phyloP scores from a whole-genome alignment of 2,888 invertebrate genomes.

The Pyrrhia umbra region DNA sequence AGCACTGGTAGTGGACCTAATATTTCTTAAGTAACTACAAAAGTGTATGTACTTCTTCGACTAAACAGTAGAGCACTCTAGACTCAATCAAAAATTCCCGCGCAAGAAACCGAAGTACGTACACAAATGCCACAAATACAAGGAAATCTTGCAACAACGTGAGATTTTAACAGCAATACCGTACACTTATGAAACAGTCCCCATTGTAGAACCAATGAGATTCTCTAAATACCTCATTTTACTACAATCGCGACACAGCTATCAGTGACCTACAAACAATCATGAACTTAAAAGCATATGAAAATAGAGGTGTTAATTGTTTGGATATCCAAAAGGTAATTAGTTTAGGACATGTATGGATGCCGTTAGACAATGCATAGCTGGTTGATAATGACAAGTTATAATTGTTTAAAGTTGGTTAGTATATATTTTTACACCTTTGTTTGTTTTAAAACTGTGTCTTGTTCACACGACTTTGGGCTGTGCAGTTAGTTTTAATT shows the following conservation, averaged over 20 bases:
- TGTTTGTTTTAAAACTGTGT: slow-evolving; percentile 6
- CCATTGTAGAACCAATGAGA: slow-evolving; percentile 53
- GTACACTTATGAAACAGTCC: slow-evolving; percentile 41
- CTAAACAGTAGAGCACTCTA: too few relatives aligned
- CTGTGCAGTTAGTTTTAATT: slow-evolving; percentile 12
- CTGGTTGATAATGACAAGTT: slow-evolving; percentile 56
- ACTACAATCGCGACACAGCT: slow-evolving; percentile 35
- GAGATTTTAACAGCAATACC: slow-evolving; percentile 48
- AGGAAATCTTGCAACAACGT: slow-evolving; percentile 48
- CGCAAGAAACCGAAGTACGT: slow-evolving; percentile 14
- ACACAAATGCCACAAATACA: slow-evolving; percentile 18
- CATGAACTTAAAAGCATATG: slow-evolving; percentile 11
- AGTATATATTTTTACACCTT: slow-evolving; percentile 22
- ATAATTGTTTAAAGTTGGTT: slow-evolving; percentile 44
- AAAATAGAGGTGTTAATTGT: slow-evolving; percentile 28
- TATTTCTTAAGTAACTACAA: too few relatives aligned
- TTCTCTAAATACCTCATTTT: slow-evolving; percentile 63
- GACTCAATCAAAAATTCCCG: not conserved
- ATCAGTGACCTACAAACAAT: slow-evolving; percentile 27
- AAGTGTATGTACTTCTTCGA: too few relatives aligned
- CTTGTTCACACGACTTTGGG: slow-evolving; percentile 28
- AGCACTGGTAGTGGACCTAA: too few relatives aligned
- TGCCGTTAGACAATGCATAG: slow-evolving; percentile 57
- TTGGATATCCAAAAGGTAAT: slow-evolving; percentile 38
- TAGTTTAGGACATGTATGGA: slow-evolving; percentile 57